A percentile compares a stretch with the other conserved stretches of the same genome.
Evolutionary conservation across 2,797 vertebrate genomes (phyloP).

Genomic region (Bovichtus variegatus): DNA sequence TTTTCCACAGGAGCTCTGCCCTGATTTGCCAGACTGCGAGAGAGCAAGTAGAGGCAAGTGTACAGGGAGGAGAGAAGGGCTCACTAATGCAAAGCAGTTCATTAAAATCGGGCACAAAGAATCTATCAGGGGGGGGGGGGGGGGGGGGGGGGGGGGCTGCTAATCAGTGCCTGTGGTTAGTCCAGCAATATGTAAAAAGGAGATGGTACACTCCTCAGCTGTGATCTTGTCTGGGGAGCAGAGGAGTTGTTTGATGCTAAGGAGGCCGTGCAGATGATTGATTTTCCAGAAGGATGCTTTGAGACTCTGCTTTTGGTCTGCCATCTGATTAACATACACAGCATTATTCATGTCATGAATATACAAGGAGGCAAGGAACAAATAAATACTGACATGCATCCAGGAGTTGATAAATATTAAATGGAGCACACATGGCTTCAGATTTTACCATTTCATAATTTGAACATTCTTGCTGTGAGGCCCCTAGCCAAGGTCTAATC

Average conservation of each 20-base stretch:
- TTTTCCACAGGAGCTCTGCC: constrained; percentile 54
- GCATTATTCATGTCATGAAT: constrained; percentile 80
- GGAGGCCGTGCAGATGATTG: constrained; percentile 67
- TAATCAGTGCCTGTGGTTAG: constrained; percentile 71
- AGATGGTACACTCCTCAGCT: constrained; percentile 53
- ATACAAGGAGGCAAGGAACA: constrained; percentile 69
- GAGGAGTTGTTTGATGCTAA: constrained; percentile 50
- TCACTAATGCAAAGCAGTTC: constrained; percentile 80
- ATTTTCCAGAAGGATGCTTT: constrained; percentile 72
- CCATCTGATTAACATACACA: constrained; percentile 69
- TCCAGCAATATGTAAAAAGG: constrained; percentile 61
- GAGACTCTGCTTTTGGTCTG: constrained; percentile 59
- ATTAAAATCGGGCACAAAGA: constrained; percentile 79
- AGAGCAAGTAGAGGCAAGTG: constrained; percentile 72
- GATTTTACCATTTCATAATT: constrained; percentile 71
- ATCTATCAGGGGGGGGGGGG: constrained; percentile 66
- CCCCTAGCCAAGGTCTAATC: constrained; percentile 52
- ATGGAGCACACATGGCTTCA: constrained; percentile 67
- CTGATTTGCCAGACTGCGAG: constrained; percentile 67
- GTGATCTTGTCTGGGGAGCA: constrained; percentile 58
- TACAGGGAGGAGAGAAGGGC: constrained; percentile 52
- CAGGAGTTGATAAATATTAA: constrained; percentile 75
- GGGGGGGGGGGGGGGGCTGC: constrained; percentile 60
- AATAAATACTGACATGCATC: constrained; percentile 76
- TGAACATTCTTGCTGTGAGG: constrained; percentile 57